Evolutionary conservation across 2,113 vertebrate species (phyloP).

Genomic region (Nothobranchius kuhntae): DNA sequence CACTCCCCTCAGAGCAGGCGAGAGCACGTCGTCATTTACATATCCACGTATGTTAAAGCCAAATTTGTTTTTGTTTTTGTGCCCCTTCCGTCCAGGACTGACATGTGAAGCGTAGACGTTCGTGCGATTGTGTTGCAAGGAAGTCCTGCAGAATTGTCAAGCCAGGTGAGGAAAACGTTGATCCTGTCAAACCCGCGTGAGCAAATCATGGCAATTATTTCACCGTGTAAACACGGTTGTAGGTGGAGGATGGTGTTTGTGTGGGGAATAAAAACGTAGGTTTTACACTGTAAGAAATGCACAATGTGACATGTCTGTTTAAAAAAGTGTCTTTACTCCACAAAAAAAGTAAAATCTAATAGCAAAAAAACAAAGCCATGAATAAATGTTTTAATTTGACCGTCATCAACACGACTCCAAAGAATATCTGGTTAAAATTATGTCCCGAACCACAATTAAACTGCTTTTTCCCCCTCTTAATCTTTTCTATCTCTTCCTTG

Average conservation of each 20-base stretch:
- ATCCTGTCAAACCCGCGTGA: neutral
- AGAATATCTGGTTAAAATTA: neutral
- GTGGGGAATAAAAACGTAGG: neutral
- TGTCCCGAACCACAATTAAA: neutral
- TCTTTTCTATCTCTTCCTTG: slow-evolving; percentile 3
- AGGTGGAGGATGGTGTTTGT: neutral
- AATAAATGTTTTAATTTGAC: neutral
- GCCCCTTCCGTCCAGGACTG: slow-evolving; percentile 34
- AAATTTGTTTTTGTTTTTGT: slow-evolving; percentile 32
- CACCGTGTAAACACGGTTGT: neutral
- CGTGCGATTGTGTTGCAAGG: neutral
- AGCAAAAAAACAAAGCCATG: slow-evolving; percentile 19
- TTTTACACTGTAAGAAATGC: neutral
- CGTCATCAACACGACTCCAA: neutral
- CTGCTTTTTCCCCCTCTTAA: neutral
- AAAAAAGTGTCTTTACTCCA: neutral
- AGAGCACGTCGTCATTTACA: slow-evolving; percentile 28
- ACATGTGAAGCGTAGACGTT: slow-evolving; percentile 10
- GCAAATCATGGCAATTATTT: slow-evolving; percentile 3
- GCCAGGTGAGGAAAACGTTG: slow-evolving; percentile 52
- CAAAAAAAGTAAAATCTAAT: slow-evolving; percentile 8
- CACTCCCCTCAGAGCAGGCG: slow-evolving; percentile 26
- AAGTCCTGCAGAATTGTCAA: slow-evolving; percentile 27
- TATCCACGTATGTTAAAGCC: slow-evolving; percentile 57
- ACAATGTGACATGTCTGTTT: no score